Evolutionary conservation across 1,140 invertebrate genomes (phyloP).

Genomic region (Eubasilissa regina): DNA sequence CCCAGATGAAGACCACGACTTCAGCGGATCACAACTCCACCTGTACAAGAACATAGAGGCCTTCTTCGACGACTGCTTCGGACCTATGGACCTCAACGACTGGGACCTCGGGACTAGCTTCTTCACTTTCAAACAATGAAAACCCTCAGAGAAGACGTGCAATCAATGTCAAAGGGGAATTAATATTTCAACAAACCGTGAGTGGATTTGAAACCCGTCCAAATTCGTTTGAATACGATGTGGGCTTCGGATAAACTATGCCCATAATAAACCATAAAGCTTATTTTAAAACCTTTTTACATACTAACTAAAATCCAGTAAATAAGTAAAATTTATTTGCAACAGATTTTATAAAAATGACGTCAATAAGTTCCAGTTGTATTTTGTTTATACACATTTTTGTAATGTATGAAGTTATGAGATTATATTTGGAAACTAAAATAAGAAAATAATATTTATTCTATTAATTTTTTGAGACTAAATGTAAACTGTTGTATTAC

Average conservation of each 20-base stretch:
- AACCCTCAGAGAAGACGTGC: slow-evolving; percentile 1
- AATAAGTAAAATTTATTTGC: no score
- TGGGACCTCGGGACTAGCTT: slow-evolving; percentile 74
- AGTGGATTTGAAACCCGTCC: slow-evolving; percentile 11
- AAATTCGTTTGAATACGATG: slow-evolving; percentile 7
- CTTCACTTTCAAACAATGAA: slow-evolving; percentile 69
- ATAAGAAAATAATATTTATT: no score
- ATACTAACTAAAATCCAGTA: no score
- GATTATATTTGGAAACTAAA: no score
- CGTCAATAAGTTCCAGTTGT: no score
- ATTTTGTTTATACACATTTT: no score
- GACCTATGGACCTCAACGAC: slow-evolving; percentile 79
- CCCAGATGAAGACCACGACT: slow-evolving; percentile 85
- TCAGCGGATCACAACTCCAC: slow-evolving; percentile 80
- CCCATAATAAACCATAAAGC: no score
- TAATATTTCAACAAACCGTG: background rate
- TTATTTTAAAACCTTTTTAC: no score
- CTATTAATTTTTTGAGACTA: no score
- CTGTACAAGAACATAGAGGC: slow-evolving; percentile 87
- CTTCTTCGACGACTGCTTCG: slow-evolving; percentile 89
- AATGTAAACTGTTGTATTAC: no score
- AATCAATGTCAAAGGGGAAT: background rate
- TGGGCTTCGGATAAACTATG: background rate
- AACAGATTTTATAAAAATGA: no score
- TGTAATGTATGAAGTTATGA: no score